These are phyloP conservation scores for Percina caprodes DNA, from an alignment of 2,113 vertebrate genomes.

Conservation along the genomic window DNA sequence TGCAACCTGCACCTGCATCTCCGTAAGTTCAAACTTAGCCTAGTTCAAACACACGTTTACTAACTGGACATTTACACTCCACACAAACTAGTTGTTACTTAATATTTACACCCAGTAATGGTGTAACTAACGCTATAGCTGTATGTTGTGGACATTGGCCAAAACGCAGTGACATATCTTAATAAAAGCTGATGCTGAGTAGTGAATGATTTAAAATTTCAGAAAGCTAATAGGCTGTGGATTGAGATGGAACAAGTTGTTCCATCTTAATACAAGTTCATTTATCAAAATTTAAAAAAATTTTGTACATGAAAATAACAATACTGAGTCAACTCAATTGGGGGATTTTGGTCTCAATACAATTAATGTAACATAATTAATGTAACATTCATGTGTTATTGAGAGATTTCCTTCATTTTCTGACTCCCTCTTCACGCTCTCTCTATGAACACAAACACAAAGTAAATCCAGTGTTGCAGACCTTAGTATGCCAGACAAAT, in stretches of 20 bases:
- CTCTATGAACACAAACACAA: neutral
- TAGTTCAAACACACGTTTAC: neutral
- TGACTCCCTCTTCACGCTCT: neutral
- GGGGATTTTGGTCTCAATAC: neutral
- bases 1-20: neutral
- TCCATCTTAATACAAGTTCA: too few species aligned
- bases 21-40: too few species aligned
- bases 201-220: neutral
- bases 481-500: slow-evolving; percentile 13
- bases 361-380: neutral
- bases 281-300: too few species aligned
- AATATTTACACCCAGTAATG: too few species aligned
- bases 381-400: slow-evolving; percentile 12
- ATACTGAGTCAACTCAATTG: neutral
- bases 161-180: neutral
- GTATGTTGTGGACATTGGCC: neutral
- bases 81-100: too few species aligned
- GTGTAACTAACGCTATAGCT: too few species aligned
- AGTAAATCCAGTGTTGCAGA: neutral
- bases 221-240: neutral
- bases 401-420: slow-evolving; percentile 30
- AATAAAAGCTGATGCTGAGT: neutral
- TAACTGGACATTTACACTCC: neutral
- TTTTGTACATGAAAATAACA: neutral
- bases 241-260: too few species aligned